Evolutionary conservation across 2,888 invertebrate species (phyloP), one percentile per base, ranked within the genome.

Genomic region (Hydraecia micacea): DNA sequence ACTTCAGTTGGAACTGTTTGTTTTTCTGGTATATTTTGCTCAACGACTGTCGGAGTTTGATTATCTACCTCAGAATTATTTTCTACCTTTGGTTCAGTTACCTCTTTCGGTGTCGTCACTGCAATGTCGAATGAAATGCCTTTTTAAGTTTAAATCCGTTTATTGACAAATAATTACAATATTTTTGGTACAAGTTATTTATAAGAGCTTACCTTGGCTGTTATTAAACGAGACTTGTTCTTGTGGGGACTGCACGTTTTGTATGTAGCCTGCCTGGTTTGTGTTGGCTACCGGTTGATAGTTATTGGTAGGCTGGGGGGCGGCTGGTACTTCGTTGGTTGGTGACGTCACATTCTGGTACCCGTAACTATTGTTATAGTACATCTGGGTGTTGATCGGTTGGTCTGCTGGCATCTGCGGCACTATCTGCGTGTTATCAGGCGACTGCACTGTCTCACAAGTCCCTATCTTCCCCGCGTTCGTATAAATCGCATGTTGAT

Each of bases 331-430:
- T 87, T 93, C 94, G 84, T 91, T 93, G 7, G 92, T 72, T 1
- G 84, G 84, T 55, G 84, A 73, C 68, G 93, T 89, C 65, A 86
- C 88, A 6, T 94, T 95, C 84, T 96, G 95, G 85, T 97, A 96
- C 0, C 97, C 97, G 75, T 97, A 97, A 1, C 97, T 97, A 15
- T 93, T 88, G 84, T 96, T 97, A 87, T 97, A 97, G 88, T 96
- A 96, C 5, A 89, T 93, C 83, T 95, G 94, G 68, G 91, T 90
- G 73, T 90, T 91, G n/a, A 81, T 84, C 32, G 83, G 75, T 60
- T 92, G 91, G 3, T 91, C 91, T 0, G 80, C 62, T 0, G 87
- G 71, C 77, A 81, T 77, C 52, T 85, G 85, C 1, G 80, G 87
- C 25, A 90, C 89, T 28, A 89, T 87, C 79, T 93, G 92, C 4